These are phyloP conservation scores for Cacatua alba DNA, from an alignment of 2,113 vertebrate genomes.

Conservation along the genomic window DNA sequence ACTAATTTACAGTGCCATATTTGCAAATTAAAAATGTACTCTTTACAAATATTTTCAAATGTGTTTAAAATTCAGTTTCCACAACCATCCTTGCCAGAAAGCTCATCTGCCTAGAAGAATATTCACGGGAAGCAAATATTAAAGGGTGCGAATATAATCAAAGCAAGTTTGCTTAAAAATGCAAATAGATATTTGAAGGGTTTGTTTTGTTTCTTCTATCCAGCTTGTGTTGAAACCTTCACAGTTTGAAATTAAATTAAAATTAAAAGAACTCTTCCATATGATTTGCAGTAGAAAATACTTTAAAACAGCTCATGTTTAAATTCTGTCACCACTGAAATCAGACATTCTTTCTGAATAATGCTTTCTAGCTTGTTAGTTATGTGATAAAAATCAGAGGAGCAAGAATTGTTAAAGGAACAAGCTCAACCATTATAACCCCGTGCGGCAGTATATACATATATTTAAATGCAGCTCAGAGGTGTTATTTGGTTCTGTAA, in stretches of 20 bases:
- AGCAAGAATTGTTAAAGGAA: not conserved
- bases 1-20: not conserved
- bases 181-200: not conserved
- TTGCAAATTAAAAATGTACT: not conserved
- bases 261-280: too few relatives aligned
- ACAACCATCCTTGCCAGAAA: not conserved
- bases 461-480: not conserved
- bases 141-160: not conserved
- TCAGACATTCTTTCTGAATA: not conserved
- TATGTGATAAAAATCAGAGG: not conserved
- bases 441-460: rapidly evolving
- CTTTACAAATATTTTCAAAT: not conserved
- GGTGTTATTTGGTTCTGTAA: not conserved
- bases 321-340: not conserved
- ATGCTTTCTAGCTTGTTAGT: not conserved
- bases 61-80: not conserved
- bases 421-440: not conserved
- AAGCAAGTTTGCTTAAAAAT: not conserved
- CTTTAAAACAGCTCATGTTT: not conserved
- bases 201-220: not conserved
- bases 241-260: too few relatives aligned
- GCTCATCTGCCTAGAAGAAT: not conserved
- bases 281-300: not conserved
- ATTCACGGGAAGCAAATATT: not conserved
- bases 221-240: not conserved